phyloP scores from a whole-genome alignment of 2,113 vertebrate genomes.

The Psilopogon haemacephalus region DNA sequence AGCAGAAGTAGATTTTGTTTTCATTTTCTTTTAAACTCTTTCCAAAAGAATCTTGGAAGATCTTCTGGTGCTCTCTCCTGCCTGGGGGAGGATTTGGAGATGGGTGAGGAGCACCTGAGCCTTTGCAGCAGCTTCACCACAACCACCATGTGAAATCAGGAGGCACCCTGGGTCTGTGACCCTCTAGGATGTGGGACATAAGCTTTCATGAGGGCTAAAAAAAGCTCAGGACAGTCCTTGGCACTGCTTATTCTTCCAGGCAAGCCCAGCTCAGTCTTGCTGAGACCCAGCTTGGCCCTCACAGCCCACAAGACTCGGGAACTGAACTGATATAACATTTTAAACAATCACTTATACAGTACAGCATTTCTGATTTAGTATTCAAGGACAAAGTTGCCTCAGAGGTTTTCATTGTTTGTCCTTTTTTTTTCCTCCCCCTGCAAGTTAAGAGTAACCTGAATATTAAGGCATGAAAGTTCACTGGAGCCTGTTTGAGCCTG shows the following conservation, averaged over 20 bases:
- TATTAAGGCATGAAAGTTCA: slow-evolving; percentile 27
- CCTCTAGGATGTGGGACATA: neutral
- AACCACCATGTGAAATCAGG: neutral
- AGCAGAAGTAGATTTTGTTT: neutral
- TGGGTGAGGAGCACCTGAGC: neutral
- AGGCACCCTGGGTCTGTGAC: rapidly evolving
- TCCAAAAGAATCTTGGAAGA: neutral
- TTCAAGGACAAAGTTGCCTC: neutral
- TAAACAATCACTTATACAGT: neutral
- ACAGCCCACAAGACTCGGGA: neutral
- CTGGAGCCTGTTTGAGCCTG: slow-evolving; percentile 21
- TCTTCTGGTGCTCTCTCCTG: neutral
- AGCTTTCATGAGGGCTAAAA: neutral
- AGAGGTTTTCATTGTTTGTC: neutral
- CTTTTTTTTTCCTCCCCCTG: neutral
- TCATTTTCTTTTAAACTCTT: neutral
- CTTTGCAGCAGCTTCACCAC: neutral
- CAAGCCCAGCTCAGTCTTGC: neutral
- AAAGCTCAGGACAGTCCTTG: rapidly evolving
- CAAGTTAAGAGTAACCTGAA: neutral
- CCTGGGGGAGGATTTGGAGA: neutral
- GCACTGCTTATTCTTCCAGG: neutral
- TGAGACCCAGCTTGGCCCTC: neutral
- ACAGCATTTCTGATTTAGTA: neutral
- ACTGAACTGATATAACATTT: neutral